These are phyloP conservation scores for Ceramica pisi DNA, from an alignment of 2,888 invertebrate genomes.

Conservation along the genomic window DNA sequence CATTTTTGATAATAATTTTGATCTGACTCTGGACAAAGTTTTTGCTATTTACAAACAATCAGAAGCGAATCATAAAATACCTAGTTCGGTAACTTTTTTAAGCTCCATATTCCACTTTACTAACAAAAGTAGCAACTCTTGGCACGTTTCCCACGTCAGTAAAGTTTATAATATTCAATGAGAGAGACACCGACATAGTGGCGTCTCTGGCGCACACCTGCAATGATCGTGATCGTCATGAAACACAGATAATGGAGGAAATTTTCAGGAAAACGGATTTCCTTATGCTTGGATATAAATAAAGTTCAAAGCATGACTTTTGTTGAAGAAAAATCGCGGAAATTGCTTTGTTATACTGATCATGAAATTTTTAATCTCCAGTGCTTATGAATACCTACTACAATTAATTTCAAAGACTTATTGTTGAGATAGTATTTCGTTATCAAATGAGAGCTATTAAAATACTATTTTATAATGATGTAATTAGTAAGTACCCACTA, in stretches of 20 bases:
- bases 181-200: slow-evolving; percentile 58
- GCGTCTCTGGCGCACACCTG: slow-evolving; percentile 59
- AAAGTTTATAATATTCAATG: slow-evolving; percentile 76
- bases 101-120: slow-evolving; percentile 70
- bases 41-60: slow-evolving; percentile 48
- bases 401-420: neutral
- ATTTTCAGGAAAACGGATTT: slow-evolving; percentile 27
- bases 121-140: slow-evolving; percentile 75
- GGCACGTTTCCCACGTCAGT: slow-evolving; percentile 79
- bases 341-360: neutral
- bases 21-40: neutral
- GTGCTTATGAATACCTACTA: neutral
- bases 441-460: neutral
- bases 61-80: slow-evolving; percentile 52
- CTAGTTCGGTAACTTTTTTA: slow-evolving; percentile 68
- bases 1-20: slow-evolving; percentile 2
- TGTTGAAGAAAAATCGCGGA: neutral
- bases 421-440: neutral
- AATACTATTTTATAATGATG: neutral
- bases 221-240: slow-evolving; percentile 54
- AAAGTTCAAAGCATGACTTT: neutral
- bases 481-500: neutral
- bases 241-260: slow-evolving; percentile 1
- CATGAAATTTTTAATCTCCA: neutral
- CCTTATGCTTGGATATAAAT: neutral